A percentile compares a stretch with the other conserved stretches of the same genome.
These are phyloP conservation scores for Eupithecia subfuscata DNA, from an alignment of 2,888 invertebrate species.

Conservation along the genomic window DNA sequence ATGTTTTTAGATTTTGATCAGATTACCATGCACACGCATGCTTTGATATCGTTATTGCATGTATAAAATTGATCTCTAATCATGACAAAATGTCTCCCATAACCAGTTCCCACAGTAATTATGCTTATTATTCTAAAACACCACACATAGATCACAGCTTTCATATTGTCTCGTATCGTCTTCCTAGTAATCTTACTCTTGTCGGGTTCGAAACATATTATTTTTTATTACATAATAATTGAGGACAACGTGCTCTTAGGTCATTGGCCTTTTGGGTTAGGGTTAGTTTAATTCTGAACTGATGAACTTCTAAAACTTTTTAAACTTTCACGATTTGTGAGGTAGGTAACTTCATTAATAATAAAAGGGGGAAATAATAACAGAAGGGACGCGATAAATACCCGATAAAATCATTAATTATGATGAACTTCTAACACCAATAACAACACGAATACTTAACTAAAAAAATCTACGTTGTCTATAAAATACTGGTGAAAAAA, in stretches of 20 bases:
- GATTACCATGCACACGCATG: slow-evolving; percentile 3
- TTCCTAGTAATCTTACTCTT: slow-evolving; percentile 60
- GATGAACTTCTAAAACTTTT: background rate
- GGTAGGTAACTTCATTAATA: too few species aligned
- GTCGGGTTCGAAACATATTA: slow-evolving; percentile 61
- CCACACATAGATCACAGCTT: slow-evolving; percentile 15
- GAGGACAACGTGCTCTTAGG: slow-evolving; percentile 64
- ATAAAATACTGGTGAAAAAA: background rate
- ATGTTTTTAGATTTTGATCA: background rate
- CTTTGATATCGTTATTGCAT: slow-evolving; percentile 25
- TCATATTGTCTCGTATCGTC: slow-evolving; percentile 43
- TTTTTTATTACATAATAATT: slow-evolving; percentile 73
- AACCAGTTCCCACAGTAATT: slow-evolving; percentile 35
- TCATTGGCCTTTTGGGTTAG: slow-evolving; percentile 62
- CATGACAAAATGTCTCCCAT: slow-evolving; percentile 20
- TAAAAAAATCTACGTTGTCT: background rate
- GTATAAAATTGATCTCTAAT: slow-evolving; percentile 25
- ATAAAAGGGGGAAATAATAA: too few species aligned
- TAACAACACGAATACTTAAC: background rate
- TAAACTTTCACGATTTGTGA: too few species aligned
- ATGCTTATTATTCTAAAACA: slow-evolving; percentile 23
- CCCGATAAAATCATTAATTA: too few species aligned
- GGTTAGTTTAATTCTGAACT: slow-evolving; percentile 47
- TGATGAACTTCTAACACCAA: background rate
- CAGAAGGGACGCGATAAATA: too few species aligned